These are phyloP conservation scores for Phoeniculus purpureus DNA, from an alignment of 2,797 vertebrate species.

Conservation along the genomic window DNA sequence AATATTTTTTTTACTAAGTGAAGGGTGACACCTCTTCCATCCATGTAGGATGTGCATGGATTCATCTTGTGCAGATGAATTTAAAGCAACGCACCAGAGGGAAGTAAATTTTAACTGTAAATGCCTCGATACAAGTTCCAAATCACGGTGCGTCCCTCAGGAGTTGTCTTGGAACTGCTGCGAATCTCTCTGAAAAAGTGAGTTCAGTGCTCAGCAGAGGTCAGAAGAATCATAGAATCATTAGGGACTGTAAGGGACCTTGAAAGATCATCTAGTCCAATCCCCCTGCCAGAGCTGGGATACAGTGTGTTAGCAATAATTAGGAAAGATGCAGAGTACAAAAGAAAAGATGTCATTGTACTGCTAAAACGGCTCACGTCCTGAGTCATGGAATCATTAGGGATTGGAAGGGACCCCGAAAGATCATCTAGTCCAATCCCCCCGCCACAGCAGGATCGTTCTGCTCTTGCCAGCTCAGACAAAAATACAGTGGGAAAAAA, in stretches of 20 bases:
- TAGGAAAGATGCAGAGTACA: neutral
- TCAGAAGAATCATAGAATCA: neutral
- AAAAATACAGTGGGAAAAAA: neutral
- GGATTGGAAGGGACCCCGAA: too few relatives aligned
- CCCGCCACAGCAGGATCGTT: neutral
- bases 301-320: neutral
- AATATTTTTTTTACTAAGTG: neutral
- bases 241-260: too few relatives aligned
- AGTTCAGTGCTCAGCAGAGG: neutral
- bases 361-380: neutral
- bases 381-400: neutral
- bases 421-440: too few relatives aligned
- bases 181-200: neutral
- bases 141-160: neutral
- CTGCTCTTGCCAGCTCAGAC: neutral
- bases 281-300: neutral
- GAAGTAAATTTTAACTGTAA: slow-evolving; percentile 12
- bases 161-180: neutral
- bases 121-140: neutral
- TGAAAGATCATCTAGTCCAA: too few relatives aligned
- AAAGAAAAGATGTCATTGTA: neutral
- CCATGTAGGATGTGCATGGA: too few relatives aligned
- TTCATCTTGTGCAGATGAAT: neutral
- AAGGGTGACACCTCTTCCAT: neutral
- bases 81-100: neutral